Evolutionary conservation across 2,888 invertebrate species (phyloP).

Genomic region (Kuschelorhynchus macadamiae): DNA sequence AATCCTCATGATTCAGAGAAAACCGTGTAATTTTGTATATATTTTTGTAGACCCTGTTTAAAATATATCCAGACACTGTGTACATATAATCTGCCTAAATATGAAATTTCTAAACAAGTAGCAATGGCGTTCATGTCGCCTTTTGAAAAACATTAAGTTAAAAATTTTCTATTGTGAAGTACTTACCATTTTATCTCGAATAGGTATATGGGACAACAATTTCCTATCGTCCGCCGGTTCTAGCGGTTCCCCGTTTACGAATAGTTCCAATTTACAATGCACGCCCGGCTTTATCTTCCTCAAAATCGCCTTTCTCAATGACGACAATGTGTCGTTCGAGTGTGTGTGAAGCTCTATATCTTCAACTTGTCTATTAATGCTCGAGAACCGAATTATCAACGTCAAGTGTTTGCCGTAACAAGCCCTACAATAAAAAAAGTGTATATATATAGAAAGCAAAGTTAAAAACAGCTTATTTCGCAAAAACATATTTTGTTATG

Average conservation of each 20-base stretch:
- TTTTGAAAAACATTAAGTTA: too few species aligned
- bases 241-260: constrained; percentile 88
- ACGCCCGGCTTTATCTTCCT: constrained; percentile 76
- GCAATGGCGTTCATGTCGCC: too few species aligned
- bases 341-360: constrained; percentile 95
- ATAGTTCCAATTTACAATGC: constrained; percentile 91
- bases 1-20: too few species aligned
- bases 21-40: too few species aligned
- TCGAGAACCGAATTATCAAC: constrained; percentile 84
- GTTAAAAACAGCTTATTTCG: too few species aligned
- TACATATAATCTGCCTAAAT: too few species aligned
- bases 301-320: constrained; percentile 84
- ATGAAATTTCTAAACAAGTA: too few species aligned
- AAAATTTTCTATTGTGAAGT: too few species aligned
- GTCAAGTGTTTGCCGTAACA: constrained; percentile 92
- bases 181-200: constrained; percentile 89
- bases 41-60: too few species aligned
- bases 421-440: constrained; percentile 72
- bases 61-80: too few species aligned
- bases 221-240: constrained; percentile 91
- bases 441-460: too few species aligned
- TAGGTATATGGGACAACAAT: constrained; percentile 86
- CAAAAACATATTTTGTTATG: too few species aligned
- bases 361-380: constrained; percentile 89
- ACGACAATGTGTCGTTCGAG: constrained; percentile 93